A percentile compares a stretch with the other conserved stretches of the same genome.
These are phyloP conservation scores for Anagrus nilaparvatae DNA, from an alignment of 1,140 invertebrate genomes.

Conservation along the genomic window DNA sequence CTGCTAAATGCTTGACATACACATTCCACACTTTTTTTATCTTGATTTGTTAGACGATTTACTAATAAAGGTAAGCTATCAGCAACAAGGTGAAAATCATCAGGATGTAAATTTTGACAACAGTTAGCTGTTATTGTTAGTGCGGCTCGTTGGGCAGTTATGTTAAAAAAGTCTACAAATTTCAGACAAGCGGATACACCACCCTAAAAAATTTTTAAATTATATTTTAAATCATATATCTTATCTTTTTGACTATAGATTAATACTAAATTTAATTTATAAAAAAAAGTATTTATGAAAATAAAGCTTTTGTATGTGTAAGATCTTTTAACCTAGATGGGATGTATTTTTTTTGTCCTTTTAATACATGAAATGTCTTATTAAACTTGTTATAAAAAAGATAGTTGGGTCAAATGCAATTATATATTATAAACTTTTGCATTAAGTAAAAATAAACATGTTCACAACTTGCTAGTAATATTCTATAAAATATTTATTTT, in stretches of 20 bases:
- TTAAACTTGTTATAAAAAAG: too few species aligned
- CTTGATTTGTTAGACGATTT: conserved; percentile 80
- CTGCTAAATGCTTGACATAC: conserved; percentile 93
- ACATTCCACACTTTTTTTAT: conserved; percentile 96
- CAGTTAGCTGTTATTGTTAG: conserved; percentile 93
- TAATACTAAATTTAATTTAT: background rate
- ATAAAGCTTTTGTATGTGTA: conserved; percentile 5
- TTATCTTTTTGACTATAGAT: background rate
- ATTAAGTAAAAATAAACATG: too few species aligned
- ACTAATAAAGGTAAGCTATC: conserved; percentile 82
- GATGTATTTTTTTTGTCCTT: too few species aligned
- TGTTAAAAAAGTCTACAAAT: conserved; percentile 96
- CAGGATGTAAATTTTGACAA: conserved; percentile 84
- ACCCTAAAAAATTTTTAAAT: conserved; percentile 62
- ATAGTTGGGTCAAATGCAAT: too few species aligned
- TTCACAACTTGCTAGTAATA: too few species aligned
- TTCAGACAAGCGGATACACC: conserved; percentile 91
- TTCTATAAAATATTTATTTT: too few species aligned
- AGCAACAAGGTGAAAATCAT: conserved; percentile 87
- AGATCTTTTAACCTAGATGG: background rate
- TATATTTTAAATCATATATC: conserved; percentile 11
- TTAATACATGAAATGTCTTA: too few species aligned
- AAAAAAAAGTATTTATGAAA: too few species aligned
- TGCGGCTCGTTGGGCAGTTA: conserved; percentile 89
- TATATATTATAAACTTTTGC: too few species aligned